phyloP scores from a whole-genome alignment of 2,797 vertebrate species.

The Enteromius thamalakanensis region DNA sequence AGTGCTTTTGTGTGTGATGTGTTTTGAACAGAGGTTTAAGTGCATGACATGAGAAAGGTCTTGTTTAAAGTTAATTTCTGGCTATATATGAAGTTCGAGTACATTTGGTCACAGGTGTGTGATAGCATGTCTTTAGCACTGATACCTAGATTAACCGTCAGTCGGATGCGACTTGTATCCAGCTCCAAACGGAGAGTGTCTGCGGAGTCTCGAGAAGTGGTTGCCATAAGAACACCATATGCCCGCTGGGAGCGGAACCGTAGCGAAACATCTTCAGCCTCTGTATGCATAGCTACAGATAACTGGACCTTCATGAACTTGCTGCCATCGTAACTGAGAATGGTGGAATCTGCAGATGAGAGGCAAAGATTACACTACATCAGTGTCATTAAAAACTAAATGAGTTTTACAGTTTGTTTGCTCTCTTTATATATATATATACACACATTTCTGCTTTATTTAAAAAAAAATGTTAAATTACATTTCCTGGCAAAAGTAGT shows the following conservation, averaged over 20 bases:
- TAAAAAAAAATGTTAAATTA: too few species aligned
- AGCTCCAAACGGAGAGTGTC: slow-evolving; percentile 94
- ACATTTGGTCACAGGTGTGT: background rate
- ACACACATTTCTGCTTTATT: background rate
- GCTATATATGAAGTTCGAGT: background rate
- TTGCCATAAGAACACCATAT: slow-evolving; percentile 95
- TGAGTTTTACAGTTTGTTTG: background rate
- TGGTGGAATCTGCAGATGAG: slow-evolving; percentile 85
- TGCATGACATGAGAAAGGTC: background rate
- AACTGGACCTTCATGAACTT: slow-evolving; percentile 99
- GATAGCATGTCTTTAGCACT: slow-evolving; percentile 32
- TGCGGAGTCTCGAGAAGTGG: slow-evolving; percentile 92
- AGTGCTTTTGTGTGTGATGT: slow-evolving; percentile 4
- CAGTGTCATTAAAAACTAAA: background rate
- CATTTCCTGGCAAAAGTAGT: background rate
- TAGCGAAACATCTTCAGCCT: slow-evolving; percentile 94
- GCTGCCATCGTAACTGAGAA: slow-evolving; percentile 96
- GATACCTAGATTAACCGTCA: slow-evolving; percentile 99
- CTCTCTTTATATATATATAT: background rate
- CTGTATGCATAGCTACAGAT: slow-evolving; percentile 96
- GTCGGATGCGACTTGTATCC: slow-evolving; percentile 92
- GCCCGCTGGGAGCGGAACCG: slow-evolving; percentile 95
- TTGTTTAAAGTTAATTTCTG: background rate
- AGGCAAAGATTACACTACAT: background rate
- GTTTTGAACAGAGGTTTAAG: background rate